A percentile compares a stretch with the other conserved stretches of the same genome.
phyloP scores from a whole-genome alignment of 2,113 vertebrate species.

The Malurus melanocephalus region DNA sequence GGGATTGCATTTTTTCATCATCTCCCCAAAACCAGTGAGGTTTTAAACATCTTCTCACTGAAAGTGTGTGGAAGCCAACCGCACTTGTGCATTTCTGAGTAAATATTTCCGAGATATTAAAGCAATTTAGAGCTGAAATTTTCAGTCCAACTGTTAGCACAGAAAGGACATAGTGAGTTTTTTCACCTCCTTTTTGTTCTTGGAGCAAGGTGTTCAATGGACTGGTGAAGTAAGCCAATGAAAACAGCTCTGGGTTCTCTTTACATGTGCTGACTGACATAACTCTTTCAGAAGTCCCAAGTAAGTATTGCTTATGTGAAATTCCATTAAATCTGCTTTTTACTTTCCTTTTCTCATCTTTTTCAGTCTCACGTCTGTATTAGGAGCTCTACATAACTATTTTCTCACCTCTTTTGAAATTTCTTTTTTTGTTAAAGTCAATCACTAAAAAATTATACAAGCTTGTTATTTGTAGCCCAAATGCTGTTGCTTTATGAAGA shows the following conservation, averaged over 20 bases:
- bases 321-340: not conserved
- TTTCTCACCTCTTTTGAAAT: not conserved
- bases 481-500: not conserved
- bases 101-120: not conserved
- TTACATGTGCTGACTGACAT: not conserved
- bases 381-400: not conserved
- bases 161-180: not conserved
- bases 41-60: not conserved
- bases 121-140: not conserved
- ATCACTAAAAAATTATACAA: not conserved
- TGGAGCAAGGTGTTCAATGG: not conserved
- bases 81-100: not conserved
- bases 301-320: not conserved
- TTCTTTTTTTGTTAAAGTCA: not conserved
- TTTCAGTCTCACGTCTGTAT: not conserved
- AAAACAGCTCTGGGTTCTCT: not conserved
- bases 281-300: not conserved
- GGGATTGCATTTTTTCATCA: not conserved
- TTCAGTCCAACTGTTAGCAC: not conserved
- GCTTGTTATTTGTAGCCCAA: not conserved
- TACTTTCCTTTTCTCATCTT: not conserved
- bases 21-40: not conserved
- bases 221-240: not conserved
- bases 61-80: not conserved
- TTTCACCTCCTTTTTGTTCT: not conserved